A percentile compares a stretch with the other conserved stretches of the same genome.
Conservation (phyloP, 2,113 vertebrate species). For the Brachirus orientalis region DNA sequence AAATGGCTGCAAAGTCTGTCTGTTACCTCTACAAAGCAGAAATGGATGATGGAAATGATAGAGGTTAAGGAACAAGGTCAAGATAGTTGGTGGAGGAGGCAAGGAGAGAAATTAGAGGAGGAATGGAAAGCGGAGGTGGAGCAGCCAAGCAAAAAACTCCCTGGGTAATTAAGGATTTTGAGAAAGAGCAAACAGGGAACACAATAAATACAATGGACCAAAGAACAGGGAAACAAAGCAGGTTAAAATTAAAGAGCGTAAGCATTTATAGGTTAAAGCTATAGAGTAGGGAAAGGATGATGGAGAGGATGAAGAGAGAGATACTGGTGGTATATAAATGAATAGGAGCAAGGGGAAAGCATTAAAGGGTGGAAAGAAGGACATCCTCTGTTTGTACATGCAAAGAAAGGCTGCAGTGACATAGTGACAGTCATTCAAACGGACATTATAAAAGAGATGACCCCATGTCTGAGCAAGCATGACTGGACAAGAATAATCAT, state of each 20-base stretch:
- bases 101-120: conserved; percentile 49
- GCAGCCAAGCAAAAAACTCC: conserved; percentile 56
- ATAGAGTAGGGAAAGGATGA: neutral
- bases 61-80: conserved; percentile 55
- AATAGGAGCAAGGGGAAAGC: neutral
- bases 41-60: conserved; percentile 51
- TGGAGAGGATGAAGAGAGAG: neutral
- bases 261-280: neutral
- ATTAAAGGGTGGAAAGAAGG: neutral
- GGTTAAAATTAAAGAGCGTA: neutral
- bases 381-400: neutral
- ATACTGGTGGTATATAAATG: no score
- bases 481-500: conserved; percentile 64
- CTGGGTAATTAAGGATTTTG: conserved; percentile 38
- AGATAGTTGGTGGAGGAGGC: conserved; percentile 29
- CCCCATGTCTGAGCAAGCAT: conserved; percentile 48
- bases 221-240: no score
- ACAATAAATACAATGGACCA: neutral
- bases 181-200: conserved; percentile 25
- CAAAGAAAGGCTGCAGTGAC: conserved; percentile 20
- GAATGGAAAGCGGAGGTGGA: conserved; percentile 29
- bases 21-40: conserved; percentile 30
- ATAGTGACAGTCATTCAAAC: conserved; percentile 55
- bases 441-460: conserved; percentile 61
- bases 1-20: conserved; percentile 33